phyloP scores from a whole-genome alignment of 2,797 vertebrate species.

The Ateles fusciceps region DNA sequence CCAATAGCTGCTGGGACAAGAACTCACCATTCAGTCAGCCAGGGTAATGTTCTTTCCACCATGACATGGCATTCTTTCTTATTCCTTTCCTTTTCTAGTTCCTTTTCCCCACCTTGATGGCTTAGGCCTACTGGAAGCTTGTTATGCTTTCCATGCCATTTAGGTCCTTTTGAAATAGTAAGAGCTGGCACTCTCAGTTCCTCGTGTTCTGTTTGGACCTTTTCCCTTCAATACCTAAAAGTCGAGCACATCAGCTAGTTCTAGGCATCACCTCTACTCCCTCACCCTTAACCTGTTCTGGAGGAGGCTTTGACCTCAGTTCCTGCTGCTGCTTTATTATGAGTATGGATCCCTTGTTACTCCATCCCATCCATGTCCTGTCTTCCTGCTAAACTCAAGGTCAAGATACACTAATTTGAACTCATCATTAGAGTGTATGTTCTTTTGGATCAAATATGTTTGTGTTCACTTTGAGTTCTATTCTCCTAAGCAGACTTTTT shows the following conservation, averaged over 20 bases:
- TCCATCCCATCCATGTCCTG: too few species aligned
- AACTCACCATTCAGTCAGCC: not conserved
- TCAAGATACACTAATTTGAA: not conserved
- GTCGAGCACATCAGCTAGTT: not conserved
- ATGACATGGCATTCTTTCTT: not conserved
- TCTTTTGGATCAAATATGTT: not conserved
- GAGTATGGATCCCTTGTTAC: not conserved
- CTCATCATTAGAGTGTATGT: not conserved
- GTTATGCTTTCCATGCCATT: not conserved
- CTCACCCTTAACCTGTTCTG: not conserved
- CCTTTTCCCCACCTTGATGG: not conserved
- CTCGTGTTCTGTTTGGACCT: not conserved
- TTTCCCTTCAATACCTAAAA: not conserved
- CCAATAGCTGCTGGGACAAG: too few species aligned
- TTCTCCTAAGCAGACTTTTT: not conserved
- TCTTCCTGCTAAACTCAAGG: not conserved
- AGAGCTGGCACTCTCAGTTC: not conserved
- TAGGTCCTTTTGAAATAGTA: not conserved
- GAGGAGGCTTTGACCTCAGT: not conserved
- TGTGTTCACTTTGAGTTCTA: not conserved
- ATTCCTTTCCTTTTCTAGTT: not conserved
- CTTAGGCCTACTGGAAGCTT: not conserved
- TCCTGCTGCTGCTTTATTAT: not conserved
- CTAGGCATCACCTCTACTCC: not conserved
- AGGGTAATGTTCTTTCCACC: not conserved